Evolutionary conservation across 2,888 invertebrate genomes (phyloP).

Genomic region (Euzetes globulus): DNA sequence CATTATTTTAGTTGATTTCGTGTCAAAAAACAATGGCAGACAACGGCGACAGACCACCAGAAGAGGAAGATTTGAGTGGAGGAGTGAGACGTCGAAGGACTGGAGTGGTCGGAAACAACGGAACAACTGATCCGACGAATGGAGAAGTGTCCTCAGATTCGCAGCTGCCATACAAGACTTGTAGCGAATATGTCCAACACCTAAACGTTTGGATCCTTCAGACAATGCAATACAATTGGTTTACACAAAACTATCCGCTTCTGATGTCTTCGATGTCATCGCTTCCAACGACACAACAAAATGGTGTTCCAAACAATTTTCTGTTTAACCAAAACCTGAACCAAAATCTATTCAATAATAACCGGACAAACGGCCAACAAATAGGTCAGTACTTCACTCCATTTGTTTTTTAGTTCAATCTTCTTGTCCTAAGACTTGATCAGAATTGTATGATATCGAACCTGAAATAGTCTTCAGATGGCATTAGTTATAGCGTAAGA

Average conservation of each 20-base stretch:
- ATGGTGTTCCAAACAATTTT: background rate
- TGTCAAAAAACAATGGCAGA: background rate
- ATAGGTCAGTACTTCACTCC: no score
- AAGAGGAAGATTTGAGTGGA: background rate
- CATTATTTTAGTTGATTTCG: background rate
- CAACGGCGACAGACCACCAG: background rate
- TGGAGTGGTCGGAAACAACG: background rate
- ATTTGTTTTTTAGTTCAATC: no score
- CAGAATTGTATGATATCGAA: background rate
- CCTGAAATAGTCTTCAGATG: background rate
- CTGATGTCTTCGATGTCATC: conserved; percentile 10
- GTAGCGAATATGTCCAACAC: conserved; percentile 23
- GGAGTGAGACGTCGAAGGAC: background rate
- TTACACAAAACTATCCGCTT: conserved; percentile 1
- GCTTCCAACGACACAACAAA: background rate
- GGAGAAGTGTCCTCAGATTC: background rate
- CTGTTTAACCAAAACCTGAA: background rate
- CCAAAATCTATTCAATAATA: background rate
- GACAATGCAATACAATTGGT: conserved; percentile 16
- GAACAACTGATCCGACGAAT: background rate
- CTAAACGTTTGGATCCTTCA: conserved; percentile 15
- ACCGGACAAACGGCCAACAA: no score
- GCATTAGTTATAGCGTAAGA: background rate
- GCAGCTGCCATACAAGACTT: conserved; percentile 11
- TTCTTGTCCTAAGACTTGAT: background rate